Percentiles rank a stretch among this genome's conserved stretches.
Conservation (phyloP, 2,797 vertebrate species). For the Acrossocheilus fasciatus region DNA sequence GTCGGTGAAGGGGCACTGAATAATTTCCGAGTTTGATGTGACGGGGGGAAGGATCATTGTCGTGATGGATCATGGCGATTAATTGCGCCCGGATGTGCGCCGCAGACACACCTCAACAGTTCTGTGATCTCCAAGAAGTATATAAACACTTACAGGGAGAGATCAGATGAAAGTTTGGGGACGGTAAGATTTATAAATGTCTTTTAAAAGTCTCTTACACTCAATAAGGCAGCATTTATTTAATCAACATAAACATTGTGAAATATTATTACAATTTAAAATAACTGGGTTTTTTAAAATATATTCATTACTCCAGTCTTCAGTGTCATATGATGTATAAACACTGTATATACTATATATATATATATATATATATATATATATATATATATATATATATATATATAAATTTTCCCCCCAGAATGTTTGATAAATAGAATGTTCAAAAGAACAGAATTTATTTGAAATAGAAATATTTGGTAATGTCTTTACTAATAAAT, state of each 20-base stretch:
- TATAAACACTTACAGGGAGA: not conserved
- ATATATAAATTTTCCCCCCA: too few relatives aligned
- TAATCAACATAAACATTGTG: not conserved
- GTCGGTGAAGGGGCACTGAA: slow-evolving; percentile 51
- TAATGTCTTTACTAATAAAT: too few relatives aligned
- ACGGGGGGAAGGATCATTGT: slow-evolving; percentile 42
- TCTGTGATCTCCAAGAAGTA: not conserved
- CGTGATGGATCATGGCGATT: slow-evolving; percentile 45
- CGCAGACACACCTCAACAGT: not conserved
- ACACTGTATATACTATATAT: too few relatives aligned
- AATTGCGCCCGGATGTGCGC: slow-evolving; percentile 41
- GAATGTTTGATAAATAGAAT: too few relatives aligned
- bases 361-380: too few relatives aligned
- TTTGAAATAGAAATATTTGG: too few relatives aligned
- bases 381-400: too few relatives aligned
- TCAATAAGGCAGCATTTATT: not conserved
- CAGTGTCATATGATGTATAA: not conserved
- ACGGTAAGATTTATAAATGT: not conserved
- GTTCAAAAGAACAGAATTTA: too few relatives aligned
- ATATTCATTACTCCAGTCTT: not conserved
- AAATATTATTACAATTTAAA: not conserved
- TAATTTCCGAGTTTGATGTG: slow-evolving; percentile 56
- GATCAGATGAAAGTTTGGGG: not conserved
- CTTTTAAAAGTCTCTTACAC: not conserved
- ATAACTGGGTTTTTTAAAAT: not conserved